Evolutionary conservation across 2,888 invertebrate genomes (phyloP).

Genomic region (Amblyjoppa proteus): DNA sequence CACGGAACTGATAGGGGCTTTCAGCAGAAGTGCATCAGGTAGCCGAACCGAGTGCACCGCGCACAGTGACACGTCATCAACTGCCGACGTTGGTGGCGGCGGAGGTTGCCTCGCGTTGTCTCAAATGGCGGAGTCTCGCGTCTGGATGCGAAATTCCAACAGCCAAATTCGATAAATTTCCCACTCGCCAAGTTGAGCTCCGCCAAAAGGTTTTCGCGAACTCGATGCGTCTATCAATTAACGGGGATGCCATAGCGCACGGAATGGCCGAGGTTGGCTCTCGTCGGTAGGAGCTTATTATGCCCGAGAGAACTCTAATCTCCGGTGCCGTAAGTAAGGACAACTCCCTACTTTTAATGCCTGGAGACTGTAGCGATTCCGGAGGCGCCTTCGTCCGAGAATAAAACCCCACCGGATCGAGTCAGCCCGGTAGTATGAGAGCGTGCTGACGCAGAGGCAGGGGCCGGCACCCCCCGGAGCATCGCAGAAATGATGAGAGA

Average conservation of each 20-base stretch:
- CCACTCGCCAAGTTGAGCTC: no score
- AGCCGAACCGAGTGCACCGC: constrained; percentile 8
- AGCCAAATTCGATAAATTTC: not conserved
- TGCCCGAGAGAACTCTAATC: constrained; percentile 46
- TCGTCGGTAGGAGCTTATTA: constrained; percentile 59
- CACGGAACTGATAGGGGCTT: constrained; percentile 59
- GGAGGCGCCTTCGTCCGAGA: constrained; percentile 45
- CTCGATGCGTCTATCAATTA: not conserved
- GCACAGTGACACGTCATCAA: constrained; percentile 40
- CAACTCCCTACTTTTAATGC: constrained; percentile 18
- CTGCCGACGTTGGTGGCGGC: not conserved
- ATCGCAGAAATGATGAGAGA: constrained; percentile 55
- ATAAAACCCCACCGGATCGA: constrained; percentile 63
- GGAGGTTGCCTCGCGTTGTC: not conserved
- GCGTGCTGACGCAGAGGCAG: constrained; percentile 41
- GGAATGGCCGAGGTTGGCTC: constrained; percentile 5
- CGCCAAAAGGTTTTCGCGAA: no score
- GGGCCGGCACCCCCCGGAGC: not conserved
- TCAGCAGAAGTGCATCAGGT: constrained; percentile 43
- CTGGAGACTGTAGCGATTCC: constrained; percentile 32
- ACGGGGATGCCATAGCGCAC: not conserved
- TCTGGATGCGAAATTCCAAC: not conserved
- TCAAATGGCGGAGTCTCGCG: not conserved
- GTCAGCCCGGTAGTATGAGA: constrained; percentile 31
- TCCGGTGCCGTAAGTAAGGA: constrained; percentile 55